Conservation (phyloP, 2,888 invertebrate genomes). For the Mythimna lalbum region DNA sequence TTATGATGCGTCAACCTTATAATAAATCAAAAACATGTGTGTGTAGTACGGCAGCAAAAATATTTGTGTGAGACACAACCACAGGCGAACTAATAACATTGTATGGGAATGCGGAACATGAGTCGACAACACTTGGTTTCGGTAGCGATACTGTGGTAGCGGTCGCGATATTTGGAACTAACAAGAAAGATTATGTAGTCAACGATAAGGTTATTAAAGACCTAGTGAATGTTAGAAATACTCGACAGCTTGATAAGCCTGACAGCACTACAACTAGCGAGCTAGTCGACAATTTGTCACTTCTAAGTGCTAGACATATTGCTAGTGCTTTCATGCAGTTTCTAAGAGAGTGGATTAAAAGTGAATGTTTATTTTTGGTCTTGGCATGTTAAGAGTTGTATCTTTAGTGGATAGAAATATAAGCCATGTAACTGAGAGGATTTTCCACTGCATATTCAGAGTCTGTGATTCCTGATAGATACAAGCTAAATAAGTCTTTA, state of each 20-base stretch:
- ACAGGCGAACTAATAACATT: constrained; percentile 54
- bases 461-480: too few species aligned
- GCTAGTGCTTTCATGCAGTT: constrained; percentile 1
- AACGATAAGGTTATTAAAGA: constrained; percentile 26
- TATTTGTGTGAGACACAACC: constrained; percentile 60
- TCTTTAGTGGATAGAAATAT: background rate
- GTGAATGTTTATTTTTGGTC: background rate
- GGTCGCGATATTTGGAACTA: constrained; percentile 28
- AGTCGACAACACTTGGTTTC: constrained; percentile 59
- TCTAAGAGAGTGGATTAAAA: background rate
- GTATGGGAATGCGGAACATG: constrained; percentile 63
- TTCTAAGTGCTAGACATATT: constrained; percentile 1
- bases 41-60: constrained; percentile 50
- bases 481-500: too few species aligned
- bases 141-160: constrained; percentile 25
- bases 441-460: too few species aligned
- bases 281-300: constrained; percentile 9
- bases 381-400: background rate
- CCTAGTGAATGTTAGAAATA: background rate
- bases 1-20: constrained; percentile 41
- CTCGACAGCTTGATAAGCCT: constrained; percentile 23
- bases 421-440: background rate
- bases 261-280: constrained; percentile 1
- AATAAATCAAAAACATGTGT: constrained; percentile 56
- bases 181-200: background rate